Evolutionary conservation across 2,888 invertebrate genomes (phyloP).

Genomic region (Dinocampus coccinellae): DNA sequence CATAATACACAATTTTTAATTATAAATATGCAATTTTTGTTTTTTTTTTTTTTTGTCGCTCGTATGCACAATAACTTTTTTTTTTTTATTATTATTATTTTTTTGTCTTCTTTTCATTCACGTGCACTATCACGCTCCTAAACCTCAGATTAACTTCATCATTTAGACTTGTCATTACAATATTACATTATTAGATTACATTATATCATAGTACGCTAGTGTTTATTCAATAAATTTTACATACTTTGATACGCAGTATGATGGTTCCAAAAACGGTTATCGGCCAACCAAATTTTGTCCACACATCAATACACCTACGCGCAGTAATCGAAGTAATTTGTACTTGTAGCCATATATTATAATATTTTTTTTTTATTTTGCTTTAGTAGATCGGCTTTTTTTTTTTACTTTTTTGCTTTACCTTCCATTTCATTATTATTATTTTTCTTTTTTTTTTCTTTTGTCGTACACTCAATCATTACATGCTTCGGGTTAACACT

Average conservation of each 20-base stretch:
- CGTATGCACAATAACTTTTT: conserved; percentile 67
- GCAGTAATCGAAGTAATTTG: conserved; percentile 70
- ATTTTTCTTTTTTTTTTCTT: conserved; percentile 36
- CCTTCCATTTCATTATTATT: conserved; percentile 42
- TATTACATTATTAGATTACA: conserved; percentile 70
- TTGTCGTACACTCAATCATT: conserved; percentile 43
- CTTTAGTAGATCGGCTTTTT: conserved; percentile 48
- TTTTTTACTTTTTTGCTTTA: conserved; percentile 40
- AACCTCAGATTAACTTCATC: conserved; percentile 68
- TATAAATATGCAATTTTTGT: conserved; percentile 63
- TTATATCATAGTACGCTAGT: conserved; percentile 69
- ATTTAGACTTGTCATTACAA: conserved; percentile 70
- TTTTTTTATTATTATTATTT: too few relatives aligned
- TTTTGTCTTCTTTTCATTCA: conserved; percentile 56
- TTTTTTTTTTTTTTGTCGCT: conserved; percentile 55
- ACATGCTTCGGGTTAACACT: conserved; percentile 39
- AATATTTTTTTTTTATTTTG: conserved; percentile 66
- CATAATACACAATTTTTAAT: conserved; percentile 64
- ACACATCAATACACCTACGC: conserved; percentile 70
- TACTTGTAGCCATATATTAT: conserved; percentile 70
- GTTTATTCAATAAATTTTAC: conserved; percentile 70
- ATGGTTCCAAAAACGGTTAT: conserved; percentile 70
- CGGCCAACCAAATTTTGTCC: conserved; percentile 70
- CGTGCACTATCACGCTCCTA: conserved; percentile 65
- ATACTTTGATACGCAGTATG: conserved; percentile 70